These are phyloP conservation scores for Tricholauxania praeusta DNA, from an alignment of 2,888 invertebrate genomes.

Conservation along the genomic window DNA sequence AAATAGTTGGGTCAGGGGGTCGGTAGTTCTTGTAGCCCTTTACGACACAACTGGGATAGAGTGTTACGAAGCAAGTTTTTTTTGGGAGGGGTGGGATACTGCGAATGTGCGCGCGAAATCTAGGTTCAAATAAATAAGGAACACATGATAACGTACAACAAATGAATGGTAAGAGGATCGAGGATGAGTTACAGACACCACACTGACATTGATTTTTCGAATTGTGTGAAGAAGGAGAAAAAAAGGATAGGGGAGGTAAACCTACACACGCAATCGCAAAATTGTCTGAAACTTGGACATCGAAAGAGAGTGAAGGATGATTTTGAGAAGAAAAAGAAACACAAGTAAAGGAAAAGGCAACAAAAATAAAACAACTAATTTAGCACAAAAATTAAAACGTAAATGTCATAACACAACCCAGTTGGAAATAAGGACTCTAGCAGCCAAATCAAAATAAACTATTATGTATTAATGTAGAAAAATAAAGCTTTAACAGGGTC, in stretches of 20 bases:
- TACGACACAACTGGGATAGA: neutral
- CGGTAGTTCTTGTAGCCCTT: conserved; percentile 10
- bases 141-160: no score
- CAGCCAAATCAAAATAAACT: no score
- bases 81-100: no score
- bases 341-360: neutral
- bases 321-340: neutral
- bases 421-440: no score
- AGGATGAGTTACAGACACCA: neutral
- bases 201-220: conserved; percentile 11
- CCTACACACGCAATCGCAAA: neutral
- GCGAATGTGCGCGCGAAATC: no score
- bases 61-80: neutral
- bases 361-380: conserved; percentile 9
- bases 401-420: no score
- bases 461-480: no score
- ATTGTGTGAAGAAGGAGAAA: neutral
- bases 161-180: neutral
- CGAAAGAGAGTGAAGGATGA: neutral
- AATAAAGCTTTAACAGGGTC: no score
- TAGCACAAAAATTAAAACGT: neutral
- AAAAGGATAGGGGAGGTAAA: neutral
- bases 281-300: neutral
- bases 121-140: no score
- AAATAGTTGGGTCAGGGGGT: conserved; percentile 44